A percentile compares a stretch with the other conserved stretches of the same genome.
Evolutionary conservation across 2,888 invertebrate genomes (phyloP).

Genomic region (Drymonia ruficornis): DNA sequence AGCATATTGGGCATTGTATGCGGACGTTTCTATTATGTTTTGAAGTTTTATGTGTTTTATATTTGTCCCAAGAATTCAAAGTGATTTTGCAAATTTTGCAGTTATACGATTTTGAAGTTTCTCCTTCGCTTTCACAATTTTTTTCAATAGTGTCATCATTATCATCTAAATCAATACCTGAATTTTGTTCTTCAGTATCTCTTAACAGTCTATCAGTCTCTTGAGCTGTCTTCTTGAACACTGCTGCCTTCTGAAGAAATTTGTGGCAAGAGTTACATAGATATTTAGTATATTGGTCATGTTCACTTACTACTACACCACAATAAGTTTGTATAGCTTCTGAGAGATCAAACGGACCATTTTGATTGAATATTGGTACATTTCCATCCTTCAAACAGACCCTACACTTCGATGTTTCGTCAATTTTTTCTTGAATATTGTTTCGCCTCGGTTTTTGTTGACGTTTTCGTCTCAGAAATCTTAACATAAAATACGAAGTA

Average conservation of each 20-base stretch:
- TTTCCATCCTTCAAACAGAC: slow-evolving; percentile 61
- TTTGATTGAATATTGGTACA: slow-evolving; percentile 48
- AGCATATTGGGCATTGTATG: slow-evolving; percentile 43
- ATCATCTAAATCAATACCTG: slow-evolving; percentile 10
- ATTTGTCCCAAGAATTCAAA: slow-evolving; percentile 36
- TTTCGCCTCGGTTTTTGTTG: not conserved
- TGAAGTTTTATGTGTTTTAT: slow-evolving; percentile 41
- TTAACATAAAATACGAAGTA: slow-evolving; percentile 26
- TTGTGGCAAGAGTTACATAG: slow-evolving; percentile 53
- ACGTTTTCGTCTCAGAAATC: slow-evolving; percentile 19
- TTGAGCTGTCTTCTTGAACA: slow-evolving; percentile 56
- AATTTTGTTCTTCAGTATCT: slow-evolving; percentile 17
- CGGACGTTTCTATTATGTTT: slow-evolving; percentile 36
- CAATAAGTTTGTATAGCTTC: slow-evolving; percentile 55
- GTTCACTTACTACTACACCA: slow-evolving; percentile 47
- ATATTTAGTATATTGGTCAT: slow-evolving; percentile 55
- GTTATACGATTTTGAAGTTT: slow-evolving; percentile 6
- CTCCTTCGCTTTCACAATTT: not conserved
- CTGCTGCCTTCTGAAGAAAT: slow-evolving; percentile 51
- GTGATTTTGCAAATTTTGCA: slow-evolving; percentile 32
- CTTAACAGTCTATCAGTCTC: slow-evolving; percentile 48
- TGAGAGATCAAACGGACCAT: slow-evolving; percentile 40
- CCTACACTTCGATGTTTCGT: slow-evolving; percentile 49
- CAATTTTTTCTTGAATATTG: not conserved
- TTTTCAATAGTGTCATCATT: slow-evolving; percentile 8